phyloP scores from a whole-genome alignment of 2,113 vertebrate species.

The Atherinomorus stipes region DNA sequence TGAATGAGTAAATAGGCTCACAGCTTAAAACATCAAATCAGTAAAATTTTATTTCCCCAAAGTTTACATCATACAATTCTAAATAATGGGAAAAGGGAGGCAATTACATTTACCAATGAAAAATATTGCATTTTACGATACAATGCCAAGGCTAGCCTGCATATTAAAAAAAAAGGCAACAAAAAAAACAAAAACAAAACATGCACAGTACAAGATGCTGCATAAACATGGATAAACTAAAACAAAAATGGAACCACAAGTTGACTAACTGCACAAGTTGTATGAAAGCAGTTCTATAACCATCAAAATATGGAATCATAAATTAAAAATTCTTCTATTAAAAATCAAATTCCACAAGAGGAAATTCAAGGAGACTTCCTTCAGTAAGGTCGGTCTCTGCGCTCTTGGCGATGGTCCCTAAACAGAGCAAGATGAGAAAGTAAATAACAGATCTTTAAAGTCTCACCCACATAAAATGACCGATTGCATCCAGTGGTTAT shows the following conservation, averaged over 20 bases:
- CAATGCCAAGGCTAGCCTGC: slow-evolving; percentile 65
- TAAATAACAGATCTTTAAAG: neutral
- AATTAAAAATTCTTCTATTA: slow-evolving; percentile 93
- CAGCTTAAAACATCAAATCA: slow-evolving; percentile 46
- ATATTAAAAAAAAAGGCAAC: slow-evolving; percentile 52
- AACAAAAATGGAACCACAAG: slow-evolving; percentile 44
- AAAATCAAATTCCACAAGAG: slow-evolving; percentile 92
- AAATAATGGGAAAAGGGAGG: slow-evolving; percentile 48
- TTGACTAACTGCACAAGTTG: slow-evolving; percentile 63
- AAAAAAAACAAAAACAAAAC: slow-evolving; percentile 39
- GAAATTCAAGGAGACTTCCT: slow-evolving; percentile 68
- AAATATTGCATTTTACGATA: slow-evolving; percentile 68
- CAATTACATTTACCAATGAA: slow-evolving; percentile 59
- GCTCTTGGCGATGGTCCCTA: slow-evolving; percentile 94
- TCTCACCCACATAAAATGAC: no score
- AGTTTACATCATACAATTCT: slow-evolving; percentile 58
- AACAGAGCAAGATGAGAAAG: slow-evolving; percentile 26
- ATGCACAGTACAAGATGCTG: slow-evolving; percentile 69
- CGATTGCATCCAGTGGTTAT: no score
- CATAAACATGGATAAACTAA: slow-evolving; percentile 67
- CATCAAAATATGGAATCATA: slow-evolving; percentile 92
- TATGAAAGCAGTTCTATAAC: slow-evolving; percentile 63
- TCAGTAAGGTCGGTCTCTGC: slow-evolving; percentile 92
- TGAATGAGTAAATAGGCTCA: neutral
- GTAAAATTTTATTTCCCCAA: slow-evolving; percentile 80